Evolutionary conservation across 2,888 invertebrate genomes (phyloP), one percentile per base, ranked within the genome.

Genomic region (Drosophila crucigera): DNA sequence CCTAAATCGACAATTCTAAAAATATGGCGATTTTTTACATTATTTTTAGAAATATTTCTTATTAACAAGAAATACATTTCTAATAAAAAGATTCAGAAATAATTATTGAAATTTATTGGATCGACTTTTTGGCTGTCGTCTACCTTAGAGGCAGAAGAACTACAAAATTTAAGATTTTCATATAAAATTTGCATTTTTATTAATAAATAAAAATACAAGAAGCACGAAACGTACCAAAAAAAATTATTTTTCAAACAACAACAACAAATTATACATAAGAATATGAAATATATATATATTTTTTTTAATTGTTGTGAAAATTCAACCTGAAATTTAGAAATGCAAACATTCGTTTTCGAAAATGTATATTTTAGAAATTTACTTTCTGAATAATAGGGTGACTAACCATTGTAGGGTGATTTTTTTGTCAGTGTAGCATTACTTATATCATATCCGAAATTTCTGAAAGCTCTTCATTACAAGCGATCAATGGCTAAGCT

Each of bases 401-500:
- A 5, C 4, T 4, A 35, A 35, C 14, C 35, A 5, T 39, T n/a
- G 1, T 7, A 7, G 1, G 7, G 1, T 47, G 22, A 19, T 2
- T 47, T 7, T 47, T 14, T 14, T 4, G 22, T 7, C 1, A 16
- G 4, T 47, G 22, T 14, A 7, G 7, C 22, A 16, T 7, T 2
- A 22, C 7, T 10, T 4, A 2, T 9, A 25, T 25, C 16, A 16
- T 47, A 4, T 25, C 4, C 25, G 16, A 25, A 16, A 47, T 9
- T 28, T 47, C 22, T 25, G 47, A 47, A 54, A 16, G 35, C 19
- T 50, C 10, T 19, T 28, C 9, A 50, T 11, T 30, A 7, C n/a
- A n/a, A 31, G 7, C 19, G 22, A 60, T 47, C 47, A 25, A 9
- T 47, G 4, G 47, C 25, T 1, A 9, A 25, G 74, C 79, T 78